These are phyloP conservation scores for Cydia splendana DNA, from an alignment of 1,140 invertebrate genomes.

Conservation along the genomic window DNA sequence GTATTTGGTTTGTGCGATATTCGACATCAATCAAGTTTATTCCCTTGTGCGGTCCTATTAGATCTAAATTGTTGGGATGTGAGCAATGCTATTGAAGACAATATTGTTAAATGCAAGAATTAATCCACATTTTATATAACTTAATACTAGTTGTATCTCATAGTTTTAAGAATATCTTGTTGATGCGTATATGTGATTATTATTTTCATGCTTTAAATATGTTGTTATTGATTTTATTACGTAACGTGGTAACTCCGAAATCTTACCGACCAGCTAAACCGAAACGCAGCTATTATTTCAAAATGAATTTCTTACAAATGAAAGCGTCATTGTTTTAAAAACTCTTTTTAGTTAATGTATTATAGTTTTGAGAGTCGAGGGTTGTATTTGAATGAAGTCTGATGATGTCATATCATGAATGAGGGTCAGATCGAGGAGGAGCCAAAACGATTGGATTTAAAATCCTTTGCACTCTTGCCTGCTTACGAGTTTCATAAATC, in stretches of 20 bases:
- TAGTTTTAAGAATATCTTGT: conserved; percentile 63
- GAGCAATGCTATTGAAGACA: conserved; percentile 74
- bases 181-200: conserved; percentile 35
- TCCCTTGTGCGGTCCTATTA: conserved; percentile 33
- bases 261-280: not conserved
- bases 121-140: conserved; percentile 74
- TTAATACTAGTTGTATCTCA: conserved; percentile 67
- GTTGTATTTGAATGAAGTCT: conserved; percentile 42
- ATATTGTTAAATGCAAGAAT: conserved; percentile 75
- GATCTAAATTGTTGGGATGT: conserved; percentile 50
- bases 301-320: not conserved
- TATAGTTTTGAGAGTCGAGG: conserved; percentile 9
- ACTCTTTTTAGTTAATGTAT: not conserved
- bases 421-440: conserved; percentile 8
- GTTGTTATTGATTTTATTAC: not conserved
- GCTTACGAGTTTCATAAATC: conserved; percentile 15
- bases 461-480: conserved; percentile 15
- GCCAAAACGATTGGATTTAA: conserved; percentile 14
- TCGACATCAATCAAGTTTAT: conserved; percentile 1
- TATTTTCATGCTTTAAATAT: not conserved
- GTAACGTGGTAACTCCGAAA: not conserved
- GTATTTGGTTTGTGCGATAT: conserved; percentile 12
- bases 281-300: not conserved
- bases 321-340: not conserved
- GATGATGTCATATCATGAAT: conserved; percentile 47